Conservation (phyloP, 2,888 invertebrate species). For the Morinoia aosen region DNA sequence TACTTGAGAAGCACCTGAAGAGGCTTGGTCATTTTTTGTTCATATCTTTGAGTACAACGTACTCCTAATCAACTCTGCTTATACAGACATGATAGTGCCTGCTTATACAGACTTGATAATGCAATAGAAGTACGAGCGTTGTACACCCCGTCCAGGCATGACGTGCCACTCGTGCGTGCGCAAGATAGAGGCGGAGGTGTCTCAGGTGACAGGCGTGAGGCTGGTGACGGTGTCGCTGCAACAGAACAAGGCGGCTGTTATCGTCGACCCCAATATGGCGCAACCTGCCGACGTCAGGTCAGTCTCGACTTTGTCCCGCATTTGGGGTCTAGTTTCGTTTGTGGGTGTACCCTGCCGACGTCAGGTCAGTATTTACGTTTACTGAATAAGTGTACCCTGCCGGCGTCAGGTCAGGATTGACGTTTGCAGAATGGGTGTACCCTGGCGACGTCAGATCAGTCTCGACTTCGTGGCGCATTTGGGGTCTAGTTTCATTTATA, state of each 20-base stretch:
- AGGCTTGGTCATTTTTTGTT: not conserved
- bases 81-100: not conserved
- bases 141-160: conserved; percentile 71
- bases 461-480: not conserved
- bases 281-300: conserved; percentile 56
- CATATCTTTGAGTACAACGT: not conserved
- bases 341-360: not conserved
- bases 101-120: not conserved
- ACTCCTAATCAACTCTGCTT: not conserved
- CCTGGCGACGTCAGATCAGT: conserved; percentile 56
- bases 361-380: too few species aligned
- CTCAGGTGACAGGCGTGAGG: conserved; percentile 76
- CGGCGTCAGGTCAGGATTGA: conserved; percentile 57
- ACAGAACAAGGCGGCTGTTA: conserved; percentile 60
- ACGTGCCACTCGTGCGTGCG: conserved; percentile 81
- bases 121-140: not conserved
- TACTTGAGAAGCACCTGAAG: not conserved
- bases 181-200: conserved; percentile 83
- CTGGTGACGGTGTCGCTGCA: conserved; percentile 61
- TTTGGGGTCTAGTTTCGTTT: not conserved
- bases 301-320: not conserved
- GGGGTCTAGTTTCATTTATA: not conserved
- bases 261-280: conserved; percentile 57
- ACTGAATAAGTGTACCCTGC: not conserved
- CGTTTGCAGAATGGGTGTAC: not conserved